Evolutionary conservation across 2,888 invertebrate genomes (phyloP).

Genomic region (Selenia dentaria): DNA sequence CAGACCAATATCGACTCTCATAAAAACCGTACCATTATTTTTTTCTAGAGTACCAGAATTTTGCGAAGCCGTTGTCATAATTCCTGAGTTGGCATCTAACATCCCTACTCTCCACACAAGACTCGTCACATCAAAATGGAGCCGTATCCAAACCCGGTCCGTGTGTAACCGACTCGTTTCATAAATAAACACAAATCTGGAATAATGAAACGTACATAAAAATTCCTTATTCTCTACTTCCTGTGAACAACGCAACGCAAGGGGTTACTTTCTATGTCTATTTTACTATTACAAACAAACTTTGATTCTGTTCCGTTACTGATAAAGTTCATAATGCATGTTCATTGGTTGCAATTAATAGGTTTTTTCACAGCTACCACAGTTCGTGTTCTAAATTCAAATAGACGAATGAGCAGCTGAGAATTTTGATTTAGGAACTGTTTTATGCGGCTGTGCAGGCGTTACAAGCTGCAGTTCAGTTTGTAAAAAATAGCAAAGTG

Average conservation of each 20-base stretch:
- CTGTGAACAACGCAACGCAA: slow-evolving; percentile 52
- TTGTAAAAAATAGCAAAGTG: too few relatives aligned
- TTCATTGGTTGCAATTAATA: slow-evolving; percentile 7
- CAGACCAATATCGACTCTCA: too few relatives aligned
- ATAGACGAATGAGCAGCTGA: slow-evolving; percentile 16
- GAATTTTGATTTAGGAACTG: slow-evolving; percentile 7
- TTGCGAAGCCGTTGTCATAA: too few relatives aligned
- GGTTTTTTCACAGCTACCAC: slow-evolving; percentile 18
- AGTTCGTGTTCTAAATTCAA: slow-evolving; percentile 28
- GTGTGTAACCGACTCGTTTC: slow-evolving; percentile 44
- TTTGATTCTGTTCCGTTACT: slow-evolving; percentile 27
- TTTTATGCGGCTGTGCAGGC: not conserved
- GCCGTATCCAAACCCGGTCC: slow-evolving; percentile 41
- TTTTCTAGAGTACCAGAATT: too few relatives aligned
- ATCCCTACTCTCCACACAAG: slow-evolving; percentile 19
- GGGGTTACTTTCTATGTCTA: slow-evolving; percentile 46
- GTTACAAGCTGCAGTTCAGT: too few relatives aligned
- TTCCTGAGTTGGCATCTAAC: too few relatives aligned
- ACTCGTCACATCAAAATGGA: slow-evolving; percentile 20
- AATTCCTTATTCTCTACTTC: slow-evolving; percentile 71
- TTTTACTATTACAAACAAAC: slow-evolving; percentile 24
- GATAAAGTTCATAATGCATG: slow-evolving; percentile 34
- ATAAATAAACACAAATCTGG: slow-evolving; percentile 65
- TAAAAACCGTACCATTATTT: too few relatives aligned
- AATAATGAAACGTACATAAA: slow-evolving; percentile 74